Evolutionary conservation across 2,888 invertebrate genomes (phyloP).

Genomic region (Neoitamus cyanurus): DNA sequence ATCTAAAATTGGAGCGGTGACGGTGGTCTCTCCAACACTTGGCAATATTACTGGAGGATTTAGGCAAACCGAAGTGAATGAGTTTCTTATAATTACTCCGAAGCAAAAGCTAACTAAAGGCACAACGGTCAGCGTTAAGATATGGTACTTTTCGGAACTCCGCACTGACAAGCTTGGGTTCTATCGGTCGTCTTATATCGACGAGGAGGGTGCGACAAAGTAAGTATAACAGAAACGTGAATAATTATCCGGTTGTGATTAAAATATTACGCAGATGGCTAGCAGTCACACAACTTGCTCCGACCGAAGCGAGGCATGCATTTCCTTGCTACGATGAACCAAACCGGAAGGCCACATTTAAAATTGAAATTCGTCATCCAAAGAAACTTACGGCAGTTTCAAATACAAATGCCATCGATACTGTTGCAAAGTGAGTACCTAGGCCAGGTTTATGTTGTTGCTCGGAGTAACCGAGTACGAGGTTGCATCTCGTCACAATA

Average conservation of each 20-base stretch:
- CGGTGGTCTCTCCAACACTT: neutral
- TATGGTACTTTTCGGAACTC: slow-evolving; percentile 69
- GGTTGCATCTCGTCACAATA: no score
- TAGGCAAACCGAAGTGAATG: neutral
- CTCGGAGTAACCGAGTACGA: no score
- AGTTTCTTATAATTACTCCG: slow-evolving; percentile 43
- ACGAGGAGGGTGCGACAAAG: slow-evolving; percentile 47
- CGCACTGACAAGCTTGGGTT: slow-evolving; percentile 73
- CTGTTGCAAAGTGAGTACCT: neutral
- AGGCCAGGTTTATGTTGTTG: no score
- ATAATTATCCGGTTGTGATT: neutral
- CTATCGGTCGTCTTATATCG: slow-evolving; percentile 69
- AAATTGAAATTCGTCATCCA: slow-evolving; percentile 70
- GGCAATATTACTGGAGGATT: no score
- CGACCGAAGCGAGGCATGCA: slow-evolving; percentile 71
- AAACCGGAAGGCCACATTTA: slow-evolving; percentile 70
- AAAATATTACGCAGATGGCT: slow-evolving; percentile 58
- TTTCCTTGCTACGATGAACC: slow-evolving; percentile 83
- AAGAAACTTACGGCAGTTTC: slow-evolving; percentile 58
- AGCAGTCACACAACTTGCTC: slow-evolving; percentile 74
- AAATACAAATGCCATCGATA: neutral
- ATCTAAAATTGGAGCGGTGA: neutral
- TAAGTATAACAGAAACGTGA: slow-evolving; percentile 45
- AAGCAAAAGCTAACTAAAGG: slow-evolving; percentile 39
- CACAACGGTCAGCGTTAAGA: slow-evolving; percentile 65